phyloP scores from a whole-genome alignment of 2,113 vertebrate genomes.

The Excalfactoria chinensis region DNA sequence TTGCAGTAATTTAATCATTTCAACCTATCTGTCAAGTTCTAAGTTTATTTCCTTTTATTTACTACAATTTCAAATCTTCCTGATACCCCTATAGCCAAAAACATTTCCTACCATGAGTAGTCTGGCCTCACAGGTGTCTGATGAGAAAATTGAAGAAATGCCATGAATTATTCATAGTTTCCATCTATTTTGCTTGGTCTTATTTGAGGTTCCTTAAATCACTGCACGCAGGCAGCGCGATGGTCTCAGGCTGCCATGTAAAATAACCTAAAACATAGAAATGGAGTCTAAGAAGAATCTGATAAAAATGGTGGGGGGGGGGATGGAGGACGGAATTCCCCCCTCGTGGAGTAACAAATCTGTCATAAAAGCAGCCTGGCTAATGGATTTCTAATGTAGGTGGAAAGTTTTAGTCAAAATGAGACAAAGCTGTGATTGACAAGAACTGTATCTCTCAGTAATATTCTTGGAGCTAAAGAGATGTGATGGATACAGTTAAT shows the following conservation, averaged over 20 bases:
- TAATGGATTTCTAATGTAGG: constrained; percentile 64
- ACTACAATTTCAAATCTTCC: background rate
- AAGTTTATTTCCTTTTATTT: background rate
- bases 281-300: background rate
- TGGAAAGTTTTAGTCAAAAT: constrained; percentile 59
- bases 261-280: background rate
- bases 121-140: background rate
- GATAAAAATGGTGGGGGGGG: background rate
- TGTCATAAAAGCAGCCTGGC: constrained; percentile 23
- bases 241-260: background rate
- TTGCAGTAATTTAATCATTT: background rate
- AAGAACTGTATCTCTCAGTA: constrained; percentile 51
- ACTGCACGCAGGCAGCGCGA: background rate
- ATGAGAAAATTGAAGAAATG: background rate
- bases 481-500: constrained; percentile 26
- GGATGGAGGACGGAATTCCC: background rate
- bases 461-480: constrained; percentile 33
- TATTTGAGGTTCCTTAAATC: background rate
- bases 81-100: background rate
- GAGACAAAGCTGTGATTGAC: constrained; percentile 66
- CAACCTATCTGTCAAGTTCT: background rate
- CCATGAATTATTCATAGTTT: background rate
- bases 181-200: background rate
- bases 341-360: background rate
- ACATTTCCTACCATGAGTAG: background rate